A percentile compares a stretch with the other conserved stretches of the same genome.
Conservation (phyloP, 2,888 invertebrate species). For the Drosophila aldrichi region DNA sequence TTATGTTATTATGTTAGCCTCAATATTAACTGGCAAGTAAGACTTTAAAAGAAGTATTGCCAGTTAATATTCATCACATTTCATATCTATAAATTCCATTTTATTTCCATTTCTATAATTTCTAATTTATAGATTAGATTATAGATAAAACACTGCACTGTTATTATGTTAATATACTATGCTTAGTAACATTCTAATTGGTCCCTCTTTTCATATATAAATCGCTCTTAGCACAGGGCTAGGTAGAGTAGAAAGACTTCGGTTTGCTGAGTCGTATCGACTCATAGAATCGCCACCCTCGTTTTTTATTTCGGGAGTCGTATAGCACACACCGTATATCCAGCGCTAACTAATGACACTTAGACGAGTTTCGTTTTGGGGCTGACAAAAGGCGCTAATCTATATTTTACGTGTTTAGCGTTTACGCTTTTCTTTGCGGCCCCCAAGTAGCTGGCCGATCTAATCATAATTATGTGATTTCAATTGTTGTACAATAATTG, state of each 20-base stretch:
- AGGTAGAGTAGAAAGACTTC: slow-evolving; percentile 10
- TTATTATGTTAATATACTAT: not conserved
- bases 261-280: not conserved
- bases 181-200: not conserved
- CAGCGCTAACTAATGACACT: slow-evolving; percentile 60
- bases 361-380: slow-evolving; percentile 40
- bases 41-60: no score
- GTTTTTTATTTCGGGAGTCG: slow-evolving; percentile 19
- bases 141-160: no score
- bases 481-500: slow-evolving; percentile 52
- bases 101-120: no score
- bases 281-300: slow-evolving; percentile 19
- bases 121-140: no score
- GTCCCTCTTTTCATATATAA: not conserved
- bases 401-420: slow-evolving; percentile 79
- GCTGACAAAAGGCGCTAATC: slow-evolving; percentile 78
- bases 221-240: not conserved
- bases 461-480: slow-evolving; percentile 83
- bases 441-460: slow-evolving; percentile 41
- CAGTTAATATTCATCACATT: no score
- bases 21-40: no score
- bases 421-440: slow-evolving; percentile 62
- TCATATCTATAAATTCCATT: no score
- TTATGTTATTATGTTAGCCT: no score
- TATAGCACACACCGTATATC: slow-evolving; percentile 36